Evolutionary conservation across 2,888 invertebrate genomes (phyloP).

Genomic region (Celastrina argiolus): DNA sequence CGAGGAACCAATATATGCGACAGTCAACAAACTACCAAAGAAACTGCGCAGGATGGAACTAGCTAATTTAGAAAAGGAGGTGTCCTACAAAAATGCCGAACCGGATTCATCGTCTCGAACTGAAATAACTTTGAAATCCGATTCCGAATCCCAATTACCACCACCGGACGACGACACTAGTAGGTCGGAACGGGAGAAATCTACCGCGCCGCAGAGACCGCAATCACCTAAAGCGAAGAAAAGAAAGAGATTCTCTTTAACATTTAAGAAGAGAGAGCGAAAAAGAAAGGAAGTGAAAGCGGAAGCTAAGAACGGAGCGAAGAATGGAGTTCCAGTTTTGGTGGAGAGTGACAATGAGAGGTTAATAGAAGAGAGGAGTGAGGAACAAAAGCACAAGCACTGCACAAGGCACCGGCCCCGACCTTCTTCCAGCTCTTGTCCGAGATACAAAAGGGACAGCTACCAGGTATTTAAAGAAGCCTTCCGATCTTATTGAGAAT

Average conservation of each 20-base stretch:
- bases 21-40: slow-evolving; percentile 72
- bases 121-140: slow-evolving; percentile 63
- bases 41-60: slow-evolving; percentile 68
- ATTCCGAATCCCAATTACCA: slow-evolving; percentile 61
- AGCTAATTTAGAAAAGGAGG: slow-evolving; percentile 70
- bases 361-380: slow-evolving; percentile 54
- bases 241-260: slow-evolving; percentile 66
- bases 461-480: slow-evolving; percentile 59
- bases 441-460: slow-evolving; percentile 75
- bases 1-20: slow-evolving; percentile 73
- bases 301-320: slow-evolving; percentile 56
- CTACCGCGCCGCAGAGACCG: slow-evolving; percentile 56
- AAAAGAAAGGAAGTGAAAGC: slow-evolving; percentile 69
- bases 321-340: slow-evolving; percentile 54
- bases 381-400: slow-evolving; percentile 57
- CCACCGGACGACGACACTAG: slow-evolving; percentile 69
- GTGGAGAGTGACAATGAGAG: slow-evolving; percentile 68
- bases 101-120: slow-evolving; percentile 65
- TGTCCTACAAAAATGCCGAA: slow-evolving; percentile 63
- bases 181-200: slow-evolving; percentile 67
- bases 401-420: slow-evolving; percentile 60
- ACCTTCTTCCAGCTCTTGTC: slow-evolving; percentile 67
- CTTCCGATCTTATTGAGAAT: slow-evolving; percentile 21
- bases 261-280: slow-evolving; percentile 68
- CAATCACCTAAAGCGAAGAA: slow-evolving; percentile 71